Percentiles rank a stretch among this genome's conserved stretches.
Conservation (phyloP, 2,888 invertebrate species). For the Noctua pronuba region DNA sequence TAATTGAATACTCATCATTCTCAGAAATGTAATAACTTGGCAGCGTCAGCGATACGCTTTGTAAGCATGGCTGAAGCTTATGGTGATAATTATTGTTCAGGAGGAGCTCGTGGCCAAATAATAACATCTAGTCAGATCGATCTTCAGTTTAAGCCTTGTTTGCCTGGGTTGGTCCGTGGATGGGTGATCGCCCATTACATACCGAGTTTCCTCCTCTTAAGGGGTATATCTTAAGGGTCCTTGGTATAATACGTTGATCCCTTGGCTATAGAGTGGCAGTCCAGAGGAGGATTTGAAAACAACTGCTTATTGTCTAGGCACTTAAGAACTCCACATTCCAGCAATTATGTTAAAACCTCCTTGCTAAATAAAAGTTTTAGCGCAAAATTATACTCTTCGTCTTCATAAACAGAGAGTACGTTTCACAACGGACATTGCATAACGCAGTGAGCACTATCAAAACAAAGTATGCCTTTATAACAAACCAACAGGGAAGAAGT, state of each 20-base stretch:
- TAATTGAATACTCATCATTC: conserved; percentile 45
- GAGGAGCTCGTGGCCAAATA: neutral
- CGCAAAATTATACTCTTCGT: too few relatives aligned
- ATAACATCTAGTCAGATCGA: neutral
- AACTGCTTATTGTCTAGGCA: too few relatives aligned
- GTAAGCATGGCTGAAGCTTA: conserved; percentile 25
- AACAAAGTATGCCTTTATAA: conserved; percentile 35
- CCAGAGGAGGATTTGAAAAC: too few relatives aligned
- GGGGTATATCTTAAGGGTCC: too few relatives aligned
- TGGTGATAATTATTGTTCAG: conserved; percentile 29
- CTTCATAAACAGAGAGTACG: neutral
- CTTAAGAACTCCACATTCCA: too few relatives aligned
- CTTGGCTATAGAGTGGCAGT: too few relatives aligned
- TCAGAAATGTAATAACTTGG: conserved; percentile 28
- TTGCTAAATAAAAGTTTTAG: neutral
- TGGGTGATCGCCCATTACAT: neutral
- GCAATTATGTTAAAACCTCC: neutral
- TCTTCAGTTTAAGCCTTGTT: neutral
- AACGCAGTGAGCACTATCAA: conserved; percentile 21
- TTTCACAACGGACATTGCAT: conserved; percentile 30
- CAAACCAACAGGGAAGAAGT: conserved; percentile 24
- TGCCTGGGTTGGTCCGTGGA: neutral
- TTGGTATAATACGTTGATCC: too few relatives aligned
- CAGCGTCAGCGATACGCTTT: conserved; percentile 20
- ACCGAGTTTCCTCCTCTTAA: neutral